Base-by-base conservation (phyloP, 1,140 invertebrate species). In the Drosophila ogumai region DNA sequence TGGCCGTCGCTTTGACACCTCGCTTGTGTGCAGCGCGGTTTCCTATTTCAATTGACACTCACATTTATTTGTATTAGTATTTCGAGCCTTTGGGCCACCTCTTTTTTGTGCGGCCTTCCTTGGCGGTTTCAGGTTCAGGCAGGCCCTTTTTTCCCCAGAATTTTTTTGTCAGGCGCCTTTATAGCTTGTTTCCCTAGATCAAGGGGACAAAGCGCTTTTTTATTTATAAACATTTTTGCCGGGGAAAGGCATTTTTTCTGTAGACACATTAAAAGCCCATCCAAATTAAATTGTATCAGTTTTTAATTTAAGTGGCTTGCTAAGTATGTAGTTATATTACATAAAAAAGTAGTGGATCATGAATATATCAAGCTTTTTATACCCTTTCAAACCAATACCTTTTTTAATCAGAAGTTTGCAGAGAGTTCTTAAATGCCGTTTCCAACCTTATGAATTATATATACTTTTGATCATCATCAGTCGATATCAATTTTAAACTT, bases 1-100 rank as follows among this genome's bases (percentile, higher is more conserved):
- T 54, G 50, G 63, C 75, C 81, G 76, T 81, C 80, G 84, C 84
- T 88, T 84, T 88, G 84, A 87, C 84, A 87, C 84, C 84, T 87
- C 63, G 72, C 79, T 88, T 84, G 82, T 80, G 80, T 90, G 80
- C 57, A 75, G 69, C 81, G 81, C 86, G 75, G 85, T 85, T 90
- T 88, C 81, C 85, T 85, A 88, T 88, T 88, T 90, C 81, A 90
- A 90, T 90, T 86, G 82, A 64, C 88, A 91, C 79, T 82, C 57
- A 66, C 69, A 81, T 81, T 76, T 81, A 78, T 71, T 78, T 78
- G 73, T 52, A 66, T 63, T 67, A 67, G 75, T 77, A 61, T 61
- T 78, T 78, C 57, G 56, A 78, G 74, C 55, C 63, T 54, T 32
- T 25, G n/a, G n/a, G 32, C 60, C 28, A 17, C 9, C 68, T 44